These are phyloP conservation scores for Lycodopsis pacificus DNA, from an alignment of 2,797 vertebrate genomes.

Conservation along the genomic window DNA sequence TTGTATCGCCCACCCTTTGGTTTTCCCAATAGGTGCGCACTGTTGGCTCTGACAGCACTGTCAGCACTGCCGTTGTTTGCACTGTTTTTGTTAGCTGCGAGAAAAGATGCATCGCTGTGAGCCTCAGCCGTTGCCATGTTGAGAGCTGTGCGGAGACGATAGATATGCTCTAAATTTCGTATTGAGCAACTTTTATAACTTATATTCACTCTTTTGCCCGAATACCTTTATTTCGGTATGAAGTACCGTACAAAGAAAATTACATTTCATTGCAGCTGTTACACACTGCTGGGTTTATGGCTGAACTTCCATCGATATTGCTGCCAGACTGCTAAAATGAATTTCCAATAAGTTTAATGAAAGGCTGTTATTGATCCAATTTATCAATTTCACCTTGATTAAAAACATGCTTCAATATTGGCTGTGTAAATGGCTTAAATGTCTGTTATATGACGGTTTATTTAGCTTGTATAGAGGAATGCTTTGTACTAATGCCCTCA, in stretches of 20 bases:
- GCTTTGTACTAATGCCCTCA: slow-evolving; percentile 1
- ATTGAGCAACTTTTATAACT: neutral
- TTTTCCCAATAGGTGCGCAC: neutral
- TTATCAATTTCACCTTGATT: neutral
- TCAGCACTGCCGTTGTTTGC: neutral
- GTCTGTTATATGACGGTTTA: neutral
- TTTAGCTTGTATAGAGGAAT: slow-evolving; percentile 5
- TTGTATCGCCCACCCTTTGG: neutral
- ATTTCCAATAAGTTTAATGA: slow-evolving; percentile 12
- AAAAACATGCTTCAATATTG: neutral
- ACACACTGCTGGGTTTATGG: neutral
- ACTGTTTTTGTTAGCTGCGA: too few relatives aligned
- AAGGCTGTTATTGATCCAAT: neutral
- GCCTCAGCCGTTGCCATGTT: too few relatives aligned
- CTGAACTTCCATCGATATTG: neutral
- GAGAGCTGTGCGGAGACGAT: neutral
- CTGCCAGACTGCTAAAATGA: neutral
- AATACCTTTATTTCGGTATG: neutral
- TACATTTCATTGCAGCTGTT: neutral
- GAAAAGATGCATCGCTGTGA: too few relatives aligned
- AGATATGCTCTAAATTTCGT: neutral
- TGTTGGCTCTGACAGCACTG: neutral
- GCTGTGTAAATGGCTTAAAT: neutral
- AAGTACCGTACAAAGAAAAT: neutral
- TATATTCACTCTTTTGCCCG: neutral